These are phyloP conservation scores for Cliona cf. orientalis DNA, from an alignment of 37 sponge, comb jelly and placozoan genomes.

Conservation along the genomic window DNA sequence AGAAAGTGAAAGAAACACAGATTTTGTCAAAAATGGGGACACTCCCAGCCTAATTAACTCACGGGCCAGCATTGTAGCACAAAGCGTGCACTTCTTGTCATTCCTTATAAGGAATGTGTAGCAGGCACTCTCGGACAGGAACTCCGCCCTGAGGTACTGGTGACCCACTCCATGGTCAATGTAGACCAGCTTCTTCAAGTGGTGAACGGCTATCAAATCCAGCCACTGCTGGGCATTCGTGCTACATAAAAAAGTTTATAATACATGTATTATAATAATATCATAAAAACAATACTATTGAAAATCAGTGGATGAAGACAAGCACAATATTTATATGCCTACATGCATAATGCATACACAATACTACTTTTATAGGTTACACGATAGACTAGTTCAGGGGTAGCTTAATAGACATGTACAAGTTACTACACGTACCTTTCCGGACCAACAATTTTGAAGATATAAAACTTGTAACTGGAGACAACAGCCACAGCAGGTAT, in stretches of 20 bases:
- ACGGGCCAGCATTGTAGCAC: slow-evolving; percentile 49
- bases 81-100: slow-evolving; percentile 42
- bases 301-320: too few species aligned
- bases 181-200: slow-evolving; percentile 49
- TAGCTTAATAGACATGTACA: background rate
- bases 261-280: background rate
- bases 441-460: slow-evolving; percentile 54
- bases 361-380: background rate
- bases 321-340: too few species aligned
- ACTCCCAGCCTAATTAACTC: slow-evolving; percentile 3
- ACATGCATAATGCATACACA: too few species aligned
- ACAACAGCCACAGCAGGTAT: slow-evolving; percentile 25
- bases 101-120: slow-evolving; percentile 62
- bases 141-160: slow-evolving; percentile 67
- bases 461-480: slow-evolving; percentile 34
- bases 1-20: background rate
- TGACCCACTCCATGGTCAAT: slow-evolving; percentile 61
- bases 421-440: slow-evolving; percentile 36
- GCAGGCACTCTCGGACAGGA: slow-evolving; percentile 25
- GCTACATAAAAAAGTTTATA: background rate
- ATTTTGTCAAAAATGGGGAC: background rate
- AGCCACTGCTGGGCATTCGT: slow-evolving; percentile 46
- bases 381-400: background rate
- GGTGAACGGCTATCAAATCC: slow-evolving; percentile 15
- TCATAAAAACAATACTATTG: background rate